Base-by-base conservation (phyloP, 2,888 invertebrate genomes). In the Caenorhabditis sp. region DNA sequence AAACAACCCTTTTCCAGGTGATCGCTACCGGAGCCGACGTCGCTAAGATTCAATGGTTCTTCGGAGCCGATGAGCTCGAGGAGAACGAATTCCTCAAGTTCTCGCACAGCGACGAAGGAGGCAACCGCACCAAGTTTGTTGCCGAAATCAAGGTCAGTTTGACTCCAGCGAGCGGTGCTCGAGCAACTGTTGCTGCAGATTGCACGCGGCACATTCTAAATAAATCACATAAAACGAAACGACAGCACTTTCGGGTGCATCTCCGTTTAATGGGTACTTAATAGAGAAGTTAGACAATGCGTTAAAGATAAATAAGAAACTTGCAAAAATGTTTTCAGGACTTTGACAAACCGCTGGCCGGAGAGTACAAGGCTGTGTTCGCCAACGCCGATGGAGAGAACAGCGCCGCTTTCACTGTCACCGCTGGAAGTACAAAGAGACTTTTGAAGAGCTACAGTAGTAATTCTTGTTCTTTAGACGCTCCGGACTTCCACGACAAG, bases 401-500 rank as follows among this genome's bases (percentile, higher is more conserved):
- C 79, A 75, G 81, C 52, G 86, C 87, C 20, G 76, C 86, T 3
- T 89, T 89, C 83, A 89, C 83, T 22, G 87, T 89, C 15, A 81
- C 86, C 55, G 85, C 88, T 55, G 89, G 89, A 86, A 87, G 89
- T 89, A 50, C 30, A 30, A 30, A 30, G 9, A 7, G 5, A 7
- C 30, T 30, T 30, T 7, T 30, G 30, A 9, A 30, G 9, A 9
- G 30, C 9, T 30, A 5, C 6, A 30, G 5, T 5, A 9, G 30
- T 7, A 9, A 7, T 30, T 30, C 9, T 5, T 30, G 30, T 30
- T 30, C 65, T 85, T 46, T 68, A 89, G 89, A 89, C 62, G 89
- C 89, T n/a, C 89, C 89, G 32, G 89, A 89, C 48, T 89, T 89
- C 83, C 86, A 87, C 70, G 89, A 89, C 72, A 89, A 89, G 79